Conservation (phyloP, 2,113 vertebrate genomes). For the Nansenia antarctica region DNA sequence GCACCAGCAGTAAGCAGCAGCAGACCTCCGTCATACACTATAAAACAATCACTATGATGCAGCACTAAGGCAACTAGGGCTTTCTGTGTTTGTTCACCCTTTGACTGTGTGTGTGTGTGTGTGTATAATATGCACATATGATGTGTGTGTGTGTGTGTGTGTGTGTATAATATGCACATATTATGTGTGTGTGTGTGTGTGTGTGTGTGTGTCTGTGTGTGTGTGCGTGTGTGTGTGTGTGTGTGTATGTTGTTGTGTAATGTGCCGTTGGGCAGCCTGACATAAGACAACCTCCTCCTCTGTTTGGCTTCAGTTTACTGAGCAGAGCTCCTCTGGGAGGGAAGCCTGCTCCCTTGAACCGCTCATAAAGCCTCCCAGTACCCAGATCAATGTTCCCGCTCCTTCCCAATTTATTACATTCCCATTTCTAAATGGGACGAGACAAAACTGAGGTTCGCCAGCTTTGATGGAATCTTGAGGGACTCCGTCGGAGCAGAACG, state of each 20-base stretch:
- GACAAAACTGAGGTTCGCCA: slow-evolving; percentile 24
- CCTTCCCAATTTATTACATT: slow-evolving; percentile 42
- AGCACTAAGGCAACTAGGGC: slow-evolving; percentile 5
- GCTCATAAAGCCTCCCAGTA: slow-evolving; percentile 35
- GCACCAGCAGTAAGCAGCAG: slow-evolving; percentile 1
- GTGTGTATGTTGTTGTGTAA: no score
- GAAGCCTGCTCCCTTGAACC: slow-evolving; percentile 18
- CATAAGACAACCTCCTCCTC: slow-evolving; percentile 27
- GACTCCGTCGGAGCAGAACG: not conserved
- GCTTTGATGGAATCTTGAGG: slow-evolving; percentile 13
- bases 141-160: no score
- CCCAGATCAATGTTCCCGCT: slow-evolving; percentile 47
- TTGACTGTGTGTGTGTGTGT: no score
- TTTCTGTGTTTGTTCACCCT: not conserved
- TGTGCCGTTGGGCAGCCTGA: slow-evolving; percentile 12
- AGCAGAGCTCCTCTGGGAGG: not conserved
- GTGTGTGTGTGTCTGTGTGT: no score
- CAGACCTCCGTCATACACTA: slow-evolving; percentile 8
- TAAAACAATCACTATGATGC: slow-evolving; percentile 26
- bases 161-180: no score
- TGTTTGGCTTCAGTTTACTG: slow-evolving; percentile 33
- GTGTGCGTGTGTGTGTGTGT: no score
- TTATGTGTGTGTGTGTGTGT: slow-evolving; percentile 10
- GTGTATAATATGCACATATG: no score
- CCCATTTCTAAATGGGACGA: slow-evolving; percentile 25